These are phyloP conservation scores for Cephonodes hylas DNA, from an alignment of 2,888 invertebrate species.

Conservation along the genomic window DNA sequence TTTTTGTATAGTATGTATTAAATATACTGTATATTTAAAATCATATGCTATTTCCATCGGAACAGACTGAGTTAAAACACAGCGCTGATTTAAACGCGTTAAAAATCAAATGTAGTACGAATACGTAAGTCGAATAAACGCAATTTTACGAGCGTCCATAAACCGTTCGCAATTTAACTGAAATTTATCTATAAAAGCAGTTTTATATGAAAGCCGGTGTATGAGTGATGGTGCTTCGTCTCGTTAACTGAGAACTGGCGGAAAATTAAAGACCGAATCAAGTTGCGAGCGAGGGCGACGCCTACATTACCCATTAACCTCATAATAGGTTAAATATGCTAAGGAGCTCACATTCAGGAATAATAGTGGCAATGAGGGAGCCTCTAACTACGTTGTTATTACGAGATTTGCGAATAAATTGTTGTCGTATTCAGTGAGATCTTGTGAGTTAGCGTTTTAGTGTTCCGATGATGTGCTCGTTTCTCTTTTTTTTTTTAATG, in stretches of 20 bases:
- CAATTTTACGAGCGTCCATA: conserved; percentile 7
- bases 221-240: conserved; percentile 32
- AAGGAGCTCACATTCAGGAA: conserved; percentile 56
- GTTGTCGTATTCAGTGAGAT: not conserved
- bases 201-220: conserved; percentile 24
- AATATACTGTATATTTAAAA: no score
- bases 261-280: conserved; percentile 55
- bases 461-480: no score
- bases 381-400: conserved; percentile 37
- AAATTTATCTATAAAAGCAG: conserved; percentile 20
- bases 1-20: no score
- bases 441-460: no score
- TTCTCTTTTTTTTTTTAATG: no score
- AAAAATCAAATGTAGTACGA: not conserved
- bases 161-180: conserved; percentile 12
- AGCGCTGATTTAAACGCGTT: not conserved
- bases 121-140: conserved; percentile 7
- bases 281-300: conserved; percentile 42
- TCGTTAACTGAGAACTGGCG: conserved; percentile 57
- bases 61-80: not conserved
- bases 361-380: conserved; percentile 45
- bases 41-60: not conserved
- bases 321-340: conserved; percentile 74
- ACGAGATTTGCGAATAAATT: conserved; percentile 19
- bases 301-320: conserved; percentile 71